Conservation (phyloP, 2,797 vertebrate species). For the Labroides dimidiatus region DNA sequence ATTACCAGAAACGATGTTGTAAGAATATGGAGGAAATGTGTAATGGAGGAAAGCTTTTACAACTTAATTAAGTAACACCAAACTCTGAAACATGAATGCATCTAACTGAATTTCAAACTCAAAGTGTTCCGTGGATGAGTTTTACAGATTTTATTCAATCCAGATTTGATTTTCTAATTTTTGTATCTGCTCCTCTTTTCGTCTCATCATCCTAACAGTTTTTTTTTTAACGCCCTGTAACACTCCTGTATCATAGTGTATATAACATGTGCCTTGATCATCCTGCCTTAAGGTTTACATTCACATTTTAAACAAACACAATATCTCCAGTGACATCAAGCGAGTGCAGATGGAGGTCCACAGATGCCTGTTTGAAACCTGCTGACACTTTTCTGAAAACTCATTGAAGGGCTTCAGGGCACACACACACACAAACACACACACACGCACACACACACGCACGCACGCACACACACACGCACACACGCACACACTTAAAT, state of each 20-base stretch:
- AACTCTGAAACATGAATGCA: no score
- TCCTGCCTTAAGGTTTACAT: conserved; percentile 54
- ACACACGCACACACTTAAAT: no score
- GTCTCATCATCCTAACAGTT: no score
- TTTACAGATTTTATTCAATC: background rate
- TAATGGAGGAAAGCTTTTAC: no score
- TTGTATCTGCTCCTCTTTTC: background rate
- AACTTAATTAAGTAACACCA: no score
- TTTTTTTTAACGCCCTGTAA: background rate
- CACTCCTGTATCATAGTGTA: conserved; percentile 8
- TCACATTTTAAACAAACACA: background rate
- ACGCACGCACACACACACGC: no score
- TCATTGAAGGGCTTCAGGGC: conserved; percentile 4
- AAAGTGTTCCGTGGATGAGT: background rate
- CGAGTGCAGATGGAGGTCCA: conserved; percentile 6
- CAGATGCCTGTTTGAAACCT: background rate
- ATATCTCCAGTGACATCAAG: background rate
- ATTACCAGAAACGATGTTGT: background rate
- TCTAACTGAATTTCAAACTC: background rate
- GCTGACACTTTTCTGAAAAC: background rate
- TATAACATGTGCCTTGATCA: conserved; percentile 55
- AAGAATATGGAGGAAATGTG: background rate
- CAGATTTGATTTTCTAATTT: background rate
- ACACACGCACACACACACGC: no score
- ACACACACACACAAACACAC: background rate